A percentile compares a stretch with the other conserved stretches of the same genome.
Evolutionary conservation across 2,888 invertebrate genomes (phyloP).

Genomic region (Parthenolecanium corni): DNA sequence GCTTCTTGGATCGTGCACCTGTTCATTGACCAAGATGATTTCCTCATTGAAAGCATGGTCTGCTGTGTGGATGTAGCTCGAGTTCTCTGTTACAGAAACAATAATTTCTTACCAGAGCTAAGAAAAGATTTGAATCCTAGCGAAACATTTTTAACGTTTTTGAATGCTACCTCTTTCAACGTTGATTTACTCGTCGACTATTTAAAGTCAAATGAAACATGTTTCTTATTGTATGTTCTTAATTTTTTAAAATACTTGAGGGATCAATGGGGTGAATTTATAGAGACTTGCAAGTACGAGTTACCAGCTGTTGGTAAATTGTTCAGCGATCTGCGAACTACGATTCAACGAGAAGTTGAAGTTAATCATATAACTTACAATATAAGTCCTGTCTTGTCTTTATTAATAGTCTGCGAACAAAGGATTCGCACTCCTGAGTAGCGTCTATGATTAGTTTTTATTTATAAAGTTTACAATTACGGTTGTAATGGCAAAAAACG

Average conservation of each 20-base stretch:
- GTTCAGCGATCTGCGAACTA: constrained; percentile 61
- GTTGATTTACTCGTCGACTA: constrained; percentile 54
- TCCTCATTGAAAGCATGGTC: constrained; percentile 82
- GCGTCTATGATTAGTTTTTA: not conserved
- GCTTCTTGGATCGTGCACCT: constrained; percentile 79
- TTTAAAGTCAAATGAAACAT: constrained; percentile 80
- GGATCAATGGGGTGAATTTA: constrained; percentile 72
- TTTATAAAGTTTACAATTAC: not conserved
- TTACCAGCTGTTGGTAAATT: constrained; percentile 69
- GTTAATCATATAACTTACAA: constrained; percentile 79
- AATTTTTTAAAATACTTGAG: constrained; percentile 73
- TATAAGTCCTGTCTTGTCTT: constrained; percentile 71
- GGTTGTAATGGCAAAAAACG: not conserved
- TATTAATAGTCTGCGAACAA: constrained; percentile 72
- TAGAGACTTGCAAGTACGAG: constrained; percentile 54
- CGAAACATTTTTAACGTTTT: constrained; percentile 74
- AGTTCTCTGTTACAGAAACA: constrained; percentile 69
- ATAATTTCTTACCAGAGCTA: constrained; percentile 60
- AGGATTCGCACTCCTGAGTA: constrained; percentile 31
- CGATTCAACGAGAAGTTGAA: constrained; percentile 70
- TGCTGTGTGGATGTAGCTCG: constrained; percentile 79
- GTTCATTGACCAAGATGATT: constrained; percentile 84
- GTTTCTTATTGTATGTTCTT: constrained; percentile 71
- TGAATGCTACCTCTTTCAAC: constrained; percentile 57
- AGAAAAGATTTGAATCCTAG: constrained; percentile 74